Evolutionary conservation across 2,888 invertebrate species (phyloP).

Genomic region (Trimorus sp.): DNA sequence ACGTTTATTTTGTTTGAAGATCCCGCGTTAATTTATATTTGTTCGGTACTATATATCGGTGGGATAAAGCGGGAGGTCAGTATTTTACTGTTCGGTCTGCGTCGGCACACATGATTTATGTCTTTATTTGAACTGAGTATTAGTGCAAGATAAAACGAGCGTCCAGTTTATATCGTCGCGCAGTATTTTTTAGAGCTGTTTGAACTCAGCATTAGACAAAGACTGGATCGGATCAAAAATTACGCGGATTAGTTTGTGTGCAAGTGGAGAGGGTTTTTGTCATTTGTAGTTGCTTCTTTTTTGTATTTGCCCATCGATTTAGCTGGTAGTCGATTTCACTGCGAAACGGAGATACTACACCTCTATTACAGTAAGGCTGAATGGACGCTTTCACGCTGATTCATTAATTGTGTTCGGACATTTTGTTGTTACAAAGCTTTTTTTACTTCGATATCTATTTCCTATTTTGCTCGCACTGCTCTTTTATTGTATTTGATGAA

Average conservation of each 20-base stretch:
- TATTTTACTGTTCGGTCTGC: conserved; percentile 46
- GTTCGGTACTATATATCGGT: conserved; percentile 1
- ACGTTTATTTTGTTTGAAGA: no score
- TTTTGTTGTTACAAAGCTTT: no score
- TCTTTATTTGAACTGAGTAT: conserved; percentile 52
- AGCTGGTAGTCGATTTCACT: background rate
- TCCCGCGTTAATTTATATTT: conserved; percentile 16
- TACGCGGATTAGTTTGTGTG: conserved; percentile 34
- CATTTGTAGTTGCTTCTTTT: conserved; percentile 8
- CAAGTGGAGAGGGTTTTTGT: conserved; percentile 14
- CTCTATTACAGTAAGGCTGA: background rate
- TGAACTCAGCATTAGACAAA: conserved; percentile 36
- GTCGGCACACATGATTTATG: conserved; percentile 45
- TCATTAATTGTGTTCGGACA: no score
- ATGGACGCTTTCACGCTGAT: no score
- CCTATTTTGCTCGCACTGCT: no score
- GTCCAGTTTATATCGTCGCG: conserved; percentile 33
- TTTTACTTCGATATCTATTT: no score
- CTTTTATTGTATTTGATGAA: no score
- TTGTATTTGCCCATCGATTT: conserved; percentile 18
- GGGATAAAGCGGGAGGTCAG: conserved; percentile 28
- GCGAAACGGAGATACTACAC: background rate
- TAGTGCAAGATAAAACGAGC: conserved; percentile 45
- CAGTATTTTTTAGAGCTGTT: conserved; percentile 42
- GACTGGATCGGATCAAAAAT: conserved; percentile 41